Conservation (phyloP, 1,140 invertebrate species). For the Paraescarpia echinospica region DNA sequence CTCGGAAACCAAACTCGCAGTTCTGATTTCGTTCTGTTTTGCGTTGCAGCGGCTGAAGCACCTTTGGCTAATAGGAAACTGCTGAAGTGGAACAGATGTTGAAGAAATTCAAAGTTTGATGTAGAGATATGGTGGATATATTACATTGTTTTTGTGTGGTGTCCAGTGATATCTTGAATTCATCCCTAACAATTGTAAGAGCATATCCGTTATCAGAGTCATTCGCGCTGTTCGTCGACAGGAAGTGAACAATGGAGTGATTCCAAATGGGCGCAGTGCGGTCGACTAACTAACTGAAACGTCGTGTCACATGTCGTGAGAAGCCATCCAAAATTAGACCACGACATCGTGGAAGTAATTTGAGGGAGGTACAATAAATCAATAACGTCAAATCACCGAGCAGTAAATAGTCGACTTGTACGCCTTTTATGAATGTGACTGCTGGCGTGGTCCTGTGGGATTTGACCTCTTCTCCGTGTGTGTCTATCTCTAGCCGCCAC, state of each 20-base stretch:
- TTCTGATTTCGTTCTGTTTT: neutral
- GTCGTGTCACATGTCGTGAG: neutral
- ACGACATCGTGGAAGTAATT: neutral
- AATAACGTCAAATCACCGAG: neutral
- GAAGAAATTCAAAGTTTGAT: neutral
- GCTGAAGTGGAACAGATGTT: neutral
- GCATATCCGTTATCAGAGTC: too few relatives aligned
- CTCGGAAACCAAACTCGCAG: too few relatives aligned
- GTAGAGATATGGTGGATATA: neutral
- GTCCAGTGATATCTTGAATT: neutral
- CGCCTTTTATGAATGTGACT: neutral
- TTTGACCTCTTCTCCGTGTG: neutral
- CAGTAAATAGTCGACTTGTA: neutral
- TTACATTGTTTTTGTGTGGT: neutral
- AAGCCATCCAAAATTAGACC: neutral
- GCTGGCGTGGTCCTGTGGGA: neutral
- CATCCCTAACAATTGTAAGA: neutral
- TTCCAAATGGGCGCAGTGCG: neutral
- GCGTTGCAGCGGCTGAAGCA: neutral
- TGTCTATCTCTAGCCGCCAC: too few relatives aligned
- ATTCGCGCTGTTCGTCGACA: neutral
- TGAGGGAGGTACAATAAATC: neutral
- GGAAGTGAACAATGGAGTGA: neutral
- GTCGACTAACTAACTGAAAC: neutral
- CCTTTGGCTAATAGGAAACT: neutral